Conservation (phyloP, 2,888 invertebrate genomes). For the Macropis europaea region DNA sequence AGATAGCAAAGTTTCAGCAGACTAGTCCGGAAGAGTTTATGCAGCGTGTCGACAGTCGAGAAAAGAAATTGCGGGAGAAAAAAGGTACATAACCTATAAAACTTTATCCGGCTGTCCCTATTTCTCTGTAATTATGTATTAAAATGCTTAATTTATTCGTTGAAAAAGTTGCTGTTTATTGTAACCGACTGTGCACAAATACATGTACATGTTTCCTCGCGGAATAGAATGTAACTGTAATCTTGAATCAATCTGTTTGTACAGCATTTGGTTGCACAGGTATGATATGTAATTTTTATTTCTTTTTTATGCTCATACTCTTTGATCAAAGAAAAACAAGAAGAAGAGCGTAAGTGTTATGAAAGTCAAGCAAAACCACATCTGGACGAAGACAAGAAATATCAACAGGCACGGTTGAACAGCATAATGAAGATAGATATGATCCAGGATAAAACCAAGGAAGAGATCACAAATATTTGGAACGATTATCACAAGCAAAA, state of each 20-base stretch:
- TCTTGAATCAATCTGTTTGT: not conserved
- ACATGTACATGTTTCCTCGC: not conserved
- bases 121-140: no score
- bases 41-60: conserved; percentile 83
- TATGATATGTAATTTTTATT: not conserved
- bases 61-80: conserved; percentile 72
- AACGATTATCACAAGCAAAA: conserved; percentile 89
- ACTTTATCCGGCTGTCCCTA: no score
- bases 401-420: conserved; percentile 79
- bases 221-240: not conserved
- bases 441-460: conserved; percentile 85
- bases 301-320: conserved; percentile 12
- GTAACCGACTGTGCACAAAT: no score
- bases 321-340: conserved; percentile 69
- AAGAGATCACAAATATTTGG: conserved; percentile 90
- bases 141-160: no score
- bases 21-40: conserved; percentile 89
- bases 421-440: conserved; percentile 90
- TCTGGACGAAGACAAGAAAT: conserved; percentile 47
- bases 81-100: conserved; percentile 70
- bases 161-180: no score
- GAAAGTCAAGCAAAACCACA: conserved; percentile 63
- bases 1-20: conserved; percentile 87
- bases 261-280: not conserved
- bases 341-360: conserved; percentile 65